A percentile compares a stretch with the other conserved stretches of the same genome.
Conservation (phyloP, 2,888 invertebrate genomes). For the Bombyx huttoni region DNA sequence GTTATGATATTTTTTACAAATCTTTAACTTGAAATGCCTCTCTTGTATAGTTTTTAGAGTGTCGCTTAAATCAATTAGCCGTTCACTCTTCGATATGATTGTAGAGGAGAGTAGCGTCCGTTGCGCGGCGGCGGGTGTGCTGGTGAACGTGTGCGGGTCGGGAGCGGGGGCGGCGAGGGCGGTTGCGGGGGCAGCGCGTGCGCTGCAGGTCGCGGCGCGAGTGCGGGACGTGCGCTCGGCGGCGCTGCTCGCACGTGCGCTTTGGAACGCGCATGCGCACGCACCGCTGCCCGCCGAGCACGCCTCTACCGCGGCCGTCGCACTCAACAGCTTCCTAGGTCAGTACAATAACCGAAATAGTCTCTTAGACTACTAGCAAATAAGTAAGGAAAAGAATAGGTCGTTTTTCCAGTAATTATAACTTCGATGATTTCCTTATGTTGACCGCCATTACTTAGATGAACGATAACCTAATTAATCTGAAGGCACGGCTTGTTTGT, state of each 20-base stretch:
- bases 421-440: too few relatives aligned
- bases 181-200: constrained; percentile 34
- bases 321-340: constrained; percentile 79
- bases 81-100: too few relatives aligned
- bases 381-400: too few relatives aligned
- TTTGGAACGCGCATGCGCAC: constrained; percentile 39
- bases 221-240: constrained; percentile 50
- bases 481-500: too few relatives aligned
- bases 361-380: too few relatives aligned
- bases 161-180: constrained; percentile 23
- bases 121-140: constrained; percentile 84
- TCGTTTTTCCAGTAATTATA: too few relatives aligned
- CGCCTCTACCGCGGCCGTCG: constrained; percentile 30
- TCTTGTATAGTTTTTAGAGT: too few relatives aligned
- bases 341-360: constrained; percentile 39
- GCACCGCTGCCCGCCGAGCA: constrained; percentile 23
- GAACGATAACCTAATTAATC: too few relatives aligned
- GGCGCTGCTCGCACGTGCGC: constrained; percentile 34
- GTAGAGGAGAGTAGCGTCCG: constrained; percentile 77
- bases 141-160: constrained; percentile 80
- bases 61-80: too few relatives aligned
- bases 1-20: too few relatives aligned
- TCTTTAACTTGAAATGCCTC: too few relatives aligned
- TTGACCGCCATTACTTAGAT: too few relatives aligned
- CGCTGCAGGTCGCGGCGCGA: constrained; percentile 51